A percentile compares a stretch with the other conserved stretches of the same genome.
These are phyloP conservation scores for Enhydra lutris DNA, from an alignment of 2,113 vertebrate genomes.

Conservation along the genomic window DNA sequence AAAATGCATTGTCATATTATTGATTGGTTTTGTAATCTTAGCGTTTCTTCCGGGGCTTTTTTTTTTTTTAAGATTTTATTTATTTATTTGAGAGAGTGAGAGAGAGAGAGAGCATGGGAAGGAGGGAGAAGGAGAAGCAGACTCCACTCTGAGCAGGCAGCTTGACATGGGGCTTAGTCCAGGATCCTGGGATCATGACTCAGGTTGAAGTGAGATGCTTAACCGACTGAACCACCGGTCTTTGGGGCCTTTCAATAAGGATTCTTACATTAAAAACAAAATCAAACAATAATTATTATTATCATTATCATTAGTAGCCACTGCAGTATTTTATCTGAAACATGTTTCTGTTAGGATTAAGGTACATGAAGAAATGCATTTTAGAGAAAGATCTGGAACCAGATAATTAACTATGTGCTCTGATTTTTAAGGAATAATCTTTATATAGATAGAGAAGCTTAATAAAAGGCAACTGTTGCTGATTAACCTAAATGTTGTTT, in stretches of 20 bases:
- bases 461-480: slow-evolving; percentile 32
- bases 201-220: neutral
- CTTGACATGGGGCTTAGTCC: neutral
- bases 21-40: neutral
- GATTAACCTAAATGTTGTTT: neutral
- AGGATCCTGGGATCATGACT: neutral
- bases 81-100: neutral
- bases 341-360: neutral
- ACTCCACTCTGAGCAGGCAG: neutral
- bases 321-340: neutral
- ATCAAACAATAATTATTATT: neutral
- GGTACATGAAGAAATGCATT: neutral
- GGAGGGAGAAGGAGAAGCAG: neutral
- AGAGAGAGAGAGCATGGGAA: neutral
- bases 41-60: neutral
- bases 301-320: neutral
- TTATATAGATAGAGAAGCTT: neutral
- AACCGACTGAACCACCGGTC: neutral
- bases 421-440: neutral
- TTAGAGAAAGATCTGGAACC: neutral
- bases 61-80: neutral
- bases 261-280: neutral
- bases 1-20: neutral
- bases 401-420: neutral
- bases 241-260: neutral